These are phyloP conservation scores for Otus scops DNA, from an alignment of 2,797 vertebrate species.

Conservation along the genomic window DNA sequence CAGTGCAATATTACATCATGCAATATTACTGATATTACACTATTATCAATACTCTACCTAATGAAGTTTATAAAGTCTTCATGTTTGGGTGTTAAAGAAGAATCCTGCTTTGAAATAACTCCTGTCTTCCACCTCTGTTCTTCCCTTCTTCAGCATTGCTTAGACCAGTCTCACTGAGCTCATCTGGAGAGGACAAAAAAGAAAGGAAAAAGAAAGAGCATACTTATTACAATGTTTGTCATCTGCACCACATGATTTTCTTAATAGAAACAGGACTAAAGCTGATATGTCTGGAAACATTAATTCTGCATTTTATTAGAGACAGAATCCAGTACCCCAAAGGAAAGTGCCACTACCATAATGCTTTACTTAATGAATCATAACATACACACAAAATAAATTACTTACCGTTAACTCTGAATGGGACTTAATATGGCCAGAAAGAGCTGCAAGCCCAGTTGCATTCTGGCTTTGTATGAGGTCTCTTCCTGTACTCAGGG, in stretches of 20 bases:
- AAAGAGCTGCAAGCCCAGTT: neutral
- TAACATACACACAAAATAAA: neutral
- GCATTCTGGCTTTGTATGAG: neutral
- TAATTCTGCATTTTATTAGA: neutral
- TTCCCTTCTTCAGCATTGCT: neutral
- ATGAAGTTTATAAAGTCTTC: neutral
- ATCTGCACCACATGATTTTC: neutral
- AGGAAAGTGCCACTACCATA: neutral
- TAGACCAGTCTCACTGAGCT: neutral
- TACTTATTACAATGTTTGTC: neutral
- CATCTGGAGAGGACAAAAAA: neutral
- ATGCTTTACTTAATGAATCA: neutral
- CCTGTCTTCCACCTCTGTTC: neutral
- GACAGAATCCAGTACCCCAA: neutral
- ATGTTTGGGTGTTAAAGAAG: neutral
- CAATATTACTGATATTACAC: neutral
- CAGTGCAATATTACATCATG: neutral
- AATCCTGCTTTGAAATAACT: neutral
- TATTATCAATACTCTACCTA: constrained; percentile 9
- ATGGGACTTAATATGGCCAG: neutral
- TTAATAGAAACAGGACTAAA: neutral
- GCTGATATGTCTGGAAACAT: neutral
- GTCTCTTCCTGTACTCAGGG: neutral
- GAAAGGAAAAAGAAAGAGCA: neutral
- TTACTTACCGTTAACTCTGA: constrained; percentile 6